Conservation (phyloP, 2,888 invertebrate genomes). For the Calameuta filiformis region DNA sequence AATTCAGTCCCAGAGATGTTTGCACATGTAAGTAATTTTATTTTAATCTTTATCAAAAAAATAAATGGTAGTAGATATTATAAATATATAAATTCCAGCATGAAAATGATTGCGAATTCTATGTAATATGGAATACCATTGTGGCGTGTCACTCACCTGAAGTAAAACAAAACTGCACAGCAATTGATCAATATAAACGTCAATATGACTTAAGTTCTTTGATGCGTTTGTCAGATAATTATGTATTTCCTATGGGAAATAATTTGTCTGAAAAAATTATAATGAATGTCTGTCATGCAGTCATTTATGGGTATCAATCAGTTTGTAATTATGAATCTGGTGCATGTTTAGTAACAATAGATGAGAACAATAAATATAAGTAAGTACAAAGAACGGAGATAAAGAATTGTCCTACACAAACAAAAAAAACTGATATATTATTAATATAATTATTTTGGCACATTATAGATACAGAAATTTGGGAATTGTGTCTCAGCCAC, state of each 20-base stretch:
- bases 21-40: conserved; percentile 33
- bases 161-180: conserved; percentile 36
- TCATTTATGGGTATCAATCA: conserved; percentile 43
- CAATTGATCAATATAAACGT: conserved; percentile 27
- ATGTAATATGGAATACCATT: conserved; percentile 47
- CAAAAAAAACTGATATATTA: not conserved
- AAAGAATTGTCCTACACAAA: not conserved
- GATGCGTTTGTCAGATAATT: conserved; percentile 48
- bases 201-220: conserved; percentile 50
- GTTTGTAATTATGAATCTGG: conserved; percentile 34
- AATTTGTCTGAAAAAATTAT: conserved; percentile 32
- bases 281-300: conserved; percentile 56
- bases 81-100: conserved; percentile 26
- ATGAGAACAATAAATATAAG: not conserved
- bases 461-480: conserved; percentile 24
- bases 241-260: conserved; percentile 37
- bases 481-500: conserved; percentile 5
- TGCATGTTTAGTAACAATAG: conserved; percentile 32
- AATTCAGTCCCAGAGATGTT: conserved; percentile 37
- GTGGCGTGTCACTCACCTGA: conserved; percentile 39
- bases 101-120: conserved; percentile 34
- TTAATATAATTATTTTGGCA: not conserved
- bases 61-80: not conserved
- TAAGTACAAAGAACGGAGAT: not conserved
- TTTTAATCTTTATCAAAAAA: not conserved